Conservation (phyloP, 64 coral and sea anemone genomes). For the Porites lutea region DNA sequence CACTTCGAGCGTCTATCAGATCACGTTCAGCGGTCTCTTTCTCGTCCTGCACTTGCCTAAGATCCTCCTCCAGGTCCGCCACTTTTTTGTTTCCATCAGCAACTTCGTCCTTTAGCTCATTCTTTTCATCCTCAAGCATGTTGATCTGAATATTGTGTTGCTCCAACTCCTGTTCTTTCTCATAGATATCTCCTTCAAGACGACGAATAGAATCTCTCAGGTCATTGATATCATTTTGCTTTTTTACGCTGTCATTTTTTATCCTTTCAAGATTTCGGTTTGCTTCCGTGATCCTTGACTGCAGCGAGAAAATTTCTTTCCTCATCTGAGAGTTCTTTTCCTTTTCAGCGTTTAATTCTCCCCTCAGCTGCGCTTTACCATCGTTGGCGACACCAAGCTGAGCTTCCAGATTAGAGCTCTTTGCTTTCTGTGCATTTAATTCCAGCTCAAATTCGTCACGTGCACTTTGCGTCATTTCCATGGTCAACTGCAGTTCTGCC, state of each 20-base stretch:
- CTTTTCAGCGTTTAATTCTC: constrained; percentile 84
- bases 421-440: constrained; percentile 66
- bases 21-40: constrained; percentile 70
- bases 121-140: constrained; percentile 93
- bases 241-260: constrained; percentile 86
- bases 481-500: constrained; percentile 63
- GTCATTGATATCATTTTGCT: constrained; percentile 92
- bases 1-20: constrained; percentile 58
- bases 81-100: constrained; percentile 83
- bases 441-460: constrained; percentile 80
- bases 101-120: constrained; percentile 82
- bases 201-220: constrained; percentile 80
- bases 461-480: constrained; percentile 85
- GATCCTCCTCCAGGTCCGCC: constrained; percentile 73
- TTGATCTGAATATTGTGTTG: constrained; percentile 83
- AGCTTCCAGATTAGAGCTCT: constrained; percentile 88
- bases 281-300: constrained; percentile 69
- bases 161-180: constrained; percentile 77
- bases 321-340: constrained; percentile 80
- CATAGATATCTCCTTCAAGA: constrained; percentile 84
- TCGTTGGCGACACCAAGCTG: constrained; percentile 76
- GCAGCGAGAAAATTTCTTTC: constrained; percentile 75
- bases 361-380: constrained; percentile 78
- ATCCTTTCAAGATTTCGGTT: constrained; percentile 80
- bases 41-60: constrained; percentile 70